These are phyloP conservation scores for Chelon auratus DNA, from an alignment of 2,797 vertebrate species.

Conservation along the genomic window DNA sequence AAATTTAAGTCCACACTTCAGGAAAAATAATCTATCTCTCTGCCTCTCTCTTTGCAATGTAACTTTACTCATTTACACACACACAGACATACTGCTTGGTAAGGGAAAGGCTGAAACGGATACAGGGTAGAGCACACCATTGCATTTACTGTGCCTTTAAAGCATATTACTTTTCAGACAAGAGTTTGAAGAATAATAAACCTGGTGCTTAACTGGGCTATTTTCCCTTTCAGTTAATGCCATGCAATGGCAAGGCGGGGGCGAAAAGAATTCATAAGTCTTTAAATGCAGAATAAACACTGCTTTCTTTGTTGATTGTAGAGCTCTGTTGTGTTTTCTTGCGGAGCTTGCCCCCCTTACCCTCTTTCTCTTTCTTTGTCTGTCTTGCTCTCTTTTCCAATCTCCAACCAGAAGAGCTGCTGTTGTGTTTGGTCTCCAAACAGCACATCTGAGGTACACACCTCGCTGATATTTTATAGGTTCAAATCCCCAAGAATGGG, in stretches of 20 bases:
- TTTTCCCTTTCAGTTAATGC: constrained; percentile 81
- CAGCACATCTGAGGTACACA: constrained; percentile 91
- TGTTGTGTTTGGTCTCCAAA: constrained; percentile 81
- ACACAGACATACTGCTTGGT: constrained; percentile 31
- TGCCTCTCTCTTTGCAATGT: constrained; percentile 62
- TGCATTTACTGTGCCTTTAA: constrained; percentile 78
- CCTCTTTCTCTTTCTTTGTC: constrained; percentile 70
- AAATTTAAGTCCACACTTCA: constrained; percentile 82
- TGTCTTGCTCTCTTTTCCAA: constrained; percentile 47
- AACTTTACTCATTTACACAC: constrained; percentile 74
- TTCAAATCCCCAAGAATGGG: constrained; percentile 84
- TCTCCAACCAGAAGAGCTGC: constrained; percentile 52
- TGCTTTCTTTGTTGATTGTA: constrained; percentile 85
- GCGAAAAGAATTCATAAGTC: constrained; percentile 82
- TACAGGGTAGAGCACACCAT: constrained; percentile 45
- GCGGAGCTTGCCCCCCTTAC: constrained; percentile 50
- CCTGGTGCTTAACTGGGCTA: constrained; percentile 79
- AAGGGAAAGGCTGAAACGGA: constrained; percentile 59
- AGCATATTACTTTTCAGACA: constrained; percentile 85
- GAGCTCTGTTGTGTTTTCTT: constrained; percentile 74
- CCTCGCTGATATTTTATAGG: constrained; percentile 94
- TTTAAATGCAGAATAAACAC: constrained; percentile 88
- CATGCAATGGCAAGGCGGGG: constrained; percentile 74
- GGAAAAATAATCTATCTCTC: constrained; percentile 84
- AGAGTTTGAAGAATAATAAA: constrained; percentile 88